Percentiles rank a stretch among this genome's conserved stretches.
These are phyloP conservation scores for Sarotherodon lohbergeri DNA, from an alignment of 2,113 vertebrate genomes.

Conservation along the genomic window DNA sequence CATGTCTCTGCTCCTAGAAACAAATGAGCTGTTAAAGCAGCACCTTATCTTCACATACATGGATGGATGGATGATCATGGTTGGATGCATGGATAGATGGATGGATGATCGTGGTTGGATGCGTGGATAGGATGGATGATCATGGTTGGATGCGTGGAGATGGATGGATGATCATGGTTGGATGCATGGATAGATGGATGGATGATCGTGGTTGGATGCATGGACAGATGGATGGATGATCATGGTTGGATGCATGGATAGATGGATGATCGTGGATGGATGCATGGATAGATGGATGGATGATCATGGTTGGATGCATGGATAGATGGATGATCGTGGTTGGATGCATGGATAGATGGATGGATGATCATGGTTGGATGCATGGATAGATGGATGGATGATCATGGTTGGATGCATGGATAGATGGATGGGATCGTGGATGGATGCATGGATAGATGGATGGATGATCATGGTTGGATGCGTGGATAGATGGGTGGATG, in stretches of 20 bases:
- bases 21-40: no score
- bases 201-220: fast-evolving
- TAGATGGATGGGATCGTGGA: fast-evolving
- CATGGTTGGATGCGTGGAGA: fast-evolving
- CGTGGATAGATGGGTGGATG: not conserved
- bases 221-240: fast-evolving
- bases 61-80: fast-evolving
- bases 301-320: fast-evolving
- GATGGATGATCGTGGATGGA: not conserved
- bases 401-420: fast-evolving
- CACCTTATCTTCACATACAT: no score
- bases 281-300: fast-evolving
- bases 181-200: fast-evolving
- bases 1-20: no score
- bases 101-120: no score
- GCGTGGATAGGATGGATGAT: not conserved
- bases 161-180: not conserved
- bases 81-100: no score
- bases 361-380: fast-evolving
- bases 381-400: not conserved
- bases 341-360: not conserved
- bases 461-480: not conserved
- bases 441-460: fast-evolving
- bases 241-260: not conserved
- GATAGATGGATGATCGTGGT: fast-evolving